Conservation (phyloP, 2,113 vertebrate species). For the Periophthalmodon schlosseri region DNA sequence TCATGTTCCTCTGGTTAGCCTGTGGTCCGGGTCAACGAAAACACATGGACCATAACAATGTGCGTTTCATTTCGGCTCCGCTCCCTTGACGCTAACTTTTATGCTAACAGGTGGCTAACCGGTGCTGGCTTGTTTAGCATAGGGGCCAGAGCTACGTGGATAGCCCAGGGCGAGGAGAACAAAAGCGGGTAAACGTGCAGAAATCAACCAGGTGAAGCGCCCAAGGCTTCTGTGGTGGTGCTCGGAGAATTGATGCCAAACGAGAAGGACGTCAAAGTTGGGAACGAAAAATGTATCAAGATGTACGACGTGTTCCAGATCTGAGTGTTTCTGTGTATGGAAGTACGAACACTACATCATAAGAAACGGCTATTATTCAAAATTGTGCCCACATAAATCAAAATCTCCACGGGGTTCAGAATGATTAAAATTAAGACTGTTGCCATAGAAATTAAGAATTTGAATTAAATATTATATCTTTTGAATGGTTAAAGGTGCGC, state of each 20-base stretch:
- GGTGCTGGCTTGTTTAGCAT: constrained; percentile 46
- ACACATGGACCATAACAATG: neutral
- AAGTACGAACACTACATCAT: too few relatives aligned
- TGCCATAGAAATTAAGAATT: too few relatives aligned
- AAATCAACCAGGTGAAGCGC: constrained; percentile 47
- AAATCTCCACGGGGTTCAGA: too few relatives aligned
- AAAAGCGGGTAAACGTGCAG: constrained; percentile 14
- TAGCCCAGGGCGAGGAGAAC: constrained; percentile 46
- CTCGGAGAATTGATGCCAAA: constrained; percentile 53
- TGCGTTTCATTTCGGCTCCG: neutral
- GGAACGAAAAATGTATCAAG: constrained; percentile 57
- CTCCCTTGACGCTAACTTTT: constrained; percentile 24
- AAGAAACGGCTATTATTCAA: constrained; percentile 40
- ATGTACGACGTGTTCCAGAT: constrained; percentile 33
- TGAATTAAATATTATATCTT: too few relatives aligned
- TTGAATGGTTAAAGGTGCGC: too few relatives aligned
- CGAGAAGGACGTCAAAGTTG: constrained; percentile 48
- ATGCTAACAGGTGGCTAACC: constrained; percentile 28
- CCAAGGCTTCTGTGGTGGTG: constrained; percentile 36
- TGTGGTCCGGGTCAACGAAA: neutral
- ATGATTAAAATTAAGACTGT: too few relatives aligned
- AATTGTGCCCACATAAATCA: neutral
- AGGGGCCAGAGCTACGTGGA: constrained; percentile 49
- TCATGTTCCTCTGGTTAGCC: neutral
- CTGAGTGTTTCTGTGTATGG: constrained; percentile 10